Conservation (phyloP, 1,140 invertebrate genomes). For the Sitophilus oryzae region DNA sequence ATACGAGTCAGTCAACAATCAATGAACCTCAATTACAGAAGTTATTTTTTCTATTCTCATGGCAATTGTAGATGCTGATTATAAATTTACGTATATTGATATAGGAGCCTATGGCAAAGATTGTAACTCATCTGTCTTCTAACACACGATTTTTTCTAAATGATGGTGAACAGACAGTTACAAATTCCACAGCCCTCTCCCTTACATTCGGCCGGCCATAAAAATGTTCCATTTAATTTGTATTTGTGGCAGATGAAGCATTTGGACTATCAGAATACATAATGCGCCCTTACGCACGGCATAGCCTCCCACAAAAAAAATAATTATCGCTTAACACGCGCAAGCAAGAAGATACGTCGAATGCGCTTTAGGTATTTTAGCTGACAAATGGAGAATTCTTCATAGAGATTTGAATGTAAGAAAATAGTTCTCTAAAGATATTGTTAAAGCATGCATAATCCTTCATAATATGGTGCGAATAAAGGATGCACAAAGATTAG, state of each 20-base stretch:
- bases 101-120: conserved; percentile 43
- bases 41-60: conserved; percentile 41
- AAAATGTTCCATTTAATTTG: conserved; percentile 1
- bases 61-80: conserved; percentile 40
- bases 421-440: too few species aligned
- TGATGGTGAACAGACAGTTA: conserved; percentile 19
- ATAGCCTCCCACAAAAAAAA: neutral
- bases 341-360: too few species aligned
- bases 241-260: conserved; percentile 1
- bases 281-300: conserved; percentile 1
- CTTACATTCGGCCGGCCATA: conserved; percentile 7
- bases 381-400: too few species aligned
- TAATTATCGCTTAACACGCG: conserved; percentile 17
- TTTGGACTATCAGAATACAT: conserved; percentile 6
- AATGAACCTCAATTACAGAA: conserved; percentile 34
- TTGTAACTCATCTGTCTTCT: conserved; percentile 40
- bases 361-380: too few species aligned
- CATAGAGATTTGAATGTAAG: too few species aligned
- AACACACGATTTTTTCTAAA: conserved; percentile 30
- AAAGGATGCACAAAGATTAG: too few species aligned
- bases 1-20: conserved; percentile 33
- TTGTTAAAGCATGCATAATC: too few species aligned
- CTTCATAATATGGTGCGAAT: too few species aligned
- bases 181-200: conserved; percentile 27
- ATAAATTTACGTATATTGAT: conserved; percentile 39